Evolutionary conservation across 2,797 vertebrate species (phyloP).

Genomic region (Balearica regulorum): DNA sequence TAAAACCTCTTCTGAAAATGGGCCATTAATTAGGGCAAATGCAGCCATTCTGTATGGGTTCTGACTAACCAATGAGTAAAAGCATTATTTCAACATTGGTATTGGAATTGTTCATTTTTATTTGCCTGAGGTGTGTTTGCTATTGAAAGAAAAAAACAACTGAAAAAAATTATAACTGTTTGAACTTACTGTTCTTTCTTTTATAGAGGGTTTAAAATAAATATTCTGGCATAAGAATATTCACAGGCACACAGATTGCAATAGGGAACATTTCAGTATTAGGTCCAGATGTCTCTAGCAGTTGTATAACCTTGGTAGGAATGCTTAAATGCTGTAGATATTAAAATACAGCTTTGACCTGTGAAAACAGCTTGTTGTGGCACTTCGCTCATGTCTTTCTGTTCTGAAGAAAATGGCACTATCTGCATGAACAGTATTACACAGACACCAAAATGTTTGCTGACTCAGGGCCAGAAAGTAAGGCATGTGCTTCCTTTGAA

Average conservation of each 20-base stretch:
- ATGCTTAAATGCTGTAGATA: background rate
- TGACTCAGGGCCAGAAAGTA: background rate
- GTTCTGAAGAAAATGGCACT: background rate
- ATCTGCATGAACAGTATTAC: background rate
- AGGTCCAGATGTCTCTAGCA: constrained; percentile 32
- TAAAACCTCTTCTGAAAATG: constrained; percentile 29
- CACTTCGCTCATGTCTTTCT: background rate
- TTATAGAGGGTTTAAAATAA: background rate
- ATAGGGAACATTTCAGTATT: background rate
- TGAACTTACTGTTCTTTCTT: constrained; percentile 3
- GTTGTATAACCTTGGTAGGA: constrained; percentile 18
- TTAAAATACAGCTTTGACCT: background rate
- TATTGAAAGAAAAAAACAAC: background rate
- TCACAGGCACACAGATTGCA: background rate
- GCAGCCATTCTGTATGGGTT: background rate
- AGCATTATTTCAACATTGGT: background rate
- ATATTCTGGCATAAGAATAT: background rate
- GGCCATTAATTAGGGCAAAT: constrained; percentile 48
- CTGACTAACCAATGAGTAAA: background rate
- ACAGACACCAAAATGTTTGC: background rate
- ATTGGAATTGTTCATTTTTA: background rate
- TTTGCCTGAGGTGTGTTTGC: background rate
- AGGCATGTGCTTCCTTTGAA: background rate
- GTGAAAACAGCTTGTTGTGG: background rate
- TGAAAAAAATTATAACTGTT: background rate